Conservation (phyloP, 2,113 vertebrate genomes). For the Pica pica region DNA sequence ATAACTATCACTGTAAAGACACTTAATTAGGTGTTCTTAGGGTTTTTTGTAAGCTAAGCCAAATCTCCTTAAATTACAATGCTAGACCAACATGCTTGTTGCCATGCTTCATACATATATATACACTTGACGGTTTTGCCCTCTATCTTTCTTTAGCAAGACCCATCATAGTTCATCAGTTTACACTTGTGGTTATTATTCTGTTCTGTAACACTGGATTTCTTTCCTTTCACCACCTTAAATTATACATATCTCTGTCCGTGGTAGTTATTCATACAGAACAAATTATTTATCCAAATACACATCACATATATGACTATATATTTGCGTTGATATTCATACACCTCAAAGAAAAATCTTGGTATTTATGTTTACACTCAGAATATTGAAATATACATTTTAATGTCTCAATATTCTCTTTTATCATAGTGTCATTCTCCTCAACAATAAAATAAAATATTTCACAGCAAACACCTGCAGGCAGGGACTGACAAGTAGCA, state of each 20-base stretch:
- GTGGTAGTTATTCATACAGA: background rate
- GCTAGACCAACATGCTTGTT: background rate
- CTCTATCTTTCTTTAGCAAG: background rate
- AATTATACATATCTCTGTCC: background rate
- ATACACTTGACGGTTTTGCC: background rate
- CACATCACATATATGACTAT: background rate
- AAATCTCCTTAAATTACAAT: background rate
- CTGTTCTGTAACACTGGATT: background rate
- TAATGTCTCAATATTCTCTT: slow-evolving; percentile 27
- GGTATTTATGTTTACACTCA: slow-evolving; percentile 32
- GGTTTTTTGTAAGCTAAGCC: background rate
- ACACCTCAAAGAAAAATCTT: slow-evolving; percentile 4
- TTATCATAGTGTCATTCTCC: background rate
- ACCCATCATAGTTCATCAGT: background rate
- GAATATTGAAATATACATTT: slow-evolving; percentile 15
- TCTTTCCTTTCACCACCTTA: background rate
- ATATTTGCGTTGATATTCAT: background rate
- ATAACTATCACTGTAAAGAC: background rate
- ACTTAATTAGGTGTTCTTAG: background rate
- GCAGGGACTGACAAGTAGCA: slow-evolving; percentile 12
- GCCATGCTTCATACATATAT: background rate
- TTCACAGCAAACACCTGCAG: slow-evolving; percentile 31
- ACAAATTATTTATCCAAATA: background rate
- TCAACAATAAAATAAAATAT: slow-evolving; percentile 29
- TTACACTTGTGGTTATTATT: background rate